phyloP scores from a whole-genome alignment of 1,140 invertebrate species.

The Bacillus rossius region DNA sequence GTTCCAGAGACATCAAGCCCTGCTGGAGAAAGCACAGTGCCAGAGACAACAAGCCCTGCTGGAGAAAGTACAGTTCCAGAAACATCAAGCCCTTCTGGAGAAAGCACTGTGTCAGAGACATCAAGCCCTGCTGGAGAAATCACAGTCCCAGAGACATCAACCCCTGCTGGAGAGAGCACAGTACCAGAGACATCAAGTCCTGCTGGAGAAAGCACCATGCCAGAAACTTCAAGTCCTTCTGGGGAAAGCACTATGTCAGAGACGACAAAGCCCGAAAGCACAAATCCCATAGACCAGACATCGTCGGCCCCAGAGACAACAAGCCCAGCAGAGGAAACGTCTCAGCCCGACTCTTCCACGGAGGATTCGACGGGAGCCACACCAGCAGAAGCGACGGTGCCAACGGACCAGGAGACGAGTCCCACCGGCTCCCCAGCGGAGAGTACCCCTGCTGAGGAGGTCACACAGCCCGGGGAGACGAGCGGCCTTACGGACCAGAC shows the following conservation, averaged over 20 bases:
- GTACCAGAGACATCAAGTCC: too few species aligned
- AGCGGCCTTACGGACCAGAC: neutral
- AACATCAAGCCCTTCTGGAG: slow-evolving; percentile 4
- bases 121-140: too few species aligned
- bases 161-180: too few species aligned
- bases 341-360: slow-evolving; percentile 3
- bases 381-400: neutral
- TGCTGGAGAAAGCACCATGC: too few species aligned
- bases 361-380: neutral
- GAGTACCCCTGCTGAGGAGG: neutral
- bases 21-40: too few species aligned
- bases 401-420: neutral
- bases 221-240: slow-evolving; percentile 11
- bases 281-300: neutral
- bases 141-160: too few species aligned
- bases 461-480: too few species aligned
- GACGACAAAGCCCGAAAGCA: neutral
- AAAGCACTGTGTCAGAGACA: neutral
- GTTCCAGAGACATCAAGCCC: too few species aligned
- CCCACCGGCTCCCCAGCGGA: neutral
- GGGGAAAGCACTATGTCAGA: neutral
- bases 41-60: too few species aligned
- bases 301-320: neutral
- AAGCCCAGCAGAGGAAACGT: slow-evolving; percentile 16
- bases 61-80: too few species aligned